Percentiles rank a stretch among this genome's conserved stretches.
phyloP scores from a whole-genome alignment of 2,888 invertebrate genomes.

The Hybos culiciformis region DNA sequence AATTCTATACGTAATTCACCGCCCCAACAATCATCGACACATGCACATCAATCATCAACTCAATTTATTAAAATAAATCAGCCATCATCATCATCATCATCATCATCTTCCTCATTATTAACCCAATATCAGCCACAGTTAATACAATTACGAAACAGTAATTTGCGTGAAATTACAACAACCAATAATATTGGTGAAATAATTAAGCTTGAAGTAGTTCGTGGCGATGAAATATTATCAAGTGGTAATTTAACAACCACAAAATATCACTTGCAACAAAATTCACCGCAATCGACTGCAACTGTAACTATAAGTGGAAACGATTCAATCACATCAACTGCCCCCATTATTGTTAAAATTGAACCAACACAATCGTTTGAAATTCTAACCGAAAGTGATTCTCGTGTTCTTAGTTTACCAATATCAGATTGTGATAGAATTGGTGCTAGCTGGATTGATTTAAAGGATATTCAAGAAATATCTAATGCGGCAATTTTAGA shows the following conservation, averaged over 20 bases:
- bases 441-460: constrained; percentile 33
- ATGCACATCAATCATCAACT: too few relatives aligned
- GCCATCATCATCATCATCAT: constrained; percentile 4
- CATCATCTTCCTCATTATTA: constrained; percentile 6
- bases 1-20: too few relatives aligned
- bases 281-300: constrained; percentile 13
- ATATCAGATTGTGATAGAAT: constrained; percentile 29
- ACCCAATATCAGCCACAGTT: constrained; percentile 20
- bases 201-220: constrained; percentile 15
- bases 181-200: constrained; percentile 30
- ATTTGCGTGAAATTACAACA: constrained; percentile 33
- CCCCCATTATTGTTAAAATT: constrained; percentile 33
- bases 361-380: constrained; percentile 33
- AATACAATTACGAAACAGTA: constrained; percentile 23
- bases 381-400: constrained; percentile 27
- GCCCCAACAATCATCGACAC: too few relatives aligned
- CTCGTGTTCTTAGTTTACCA: constrained; percentile 29
- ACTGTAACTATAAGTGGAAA: not conserved
- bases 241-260: not conserved
- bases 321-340: constrained; percentile 13
- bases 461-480: constrained; percentile 25
- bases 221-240: constrained; percentile 10
- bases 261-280: constrained; percentile 10
- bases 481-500: not conserved
- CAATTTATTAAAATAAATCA: too few relatives aligned